Evolutionary conservation across 2,888 invertebrate genomes (phyloP).

Genomic region (Rhingia rostrata): DNA sequence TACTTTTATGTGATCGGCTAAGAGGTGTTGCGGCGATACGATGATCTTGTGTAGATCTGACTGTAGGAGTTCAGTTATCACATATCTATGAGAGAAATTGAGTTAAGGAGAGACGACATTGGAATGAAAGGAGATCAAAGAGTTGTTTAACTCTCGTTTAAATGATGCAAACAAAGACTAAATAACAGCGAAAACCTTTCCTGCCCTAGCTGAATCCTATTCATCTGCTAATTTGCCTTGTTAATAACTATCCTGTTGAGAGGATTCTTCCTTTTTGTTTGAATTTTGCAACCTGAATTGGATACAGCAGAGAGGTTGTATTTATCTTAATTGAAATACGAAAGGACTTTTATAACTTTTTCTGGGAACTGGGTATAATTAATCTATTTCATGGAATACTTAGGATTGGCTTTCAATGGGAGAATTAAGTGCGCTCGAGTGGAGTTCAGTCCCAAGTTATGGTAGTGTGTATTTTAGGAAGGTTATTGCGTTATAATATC

Average conservation of each 20-base stretch:
- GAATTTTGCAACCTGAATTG: neutral
- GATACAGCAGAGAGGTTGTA: conserved; percentile 3
- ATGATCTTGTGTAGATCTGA: conserved; percentile 99
- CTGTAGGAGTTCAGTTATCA: conserved; percentile 99
- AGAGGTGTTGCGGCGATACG: conserved; percentile 99
- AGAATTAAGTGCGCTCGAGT: neutral
- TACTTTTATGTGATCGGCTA: conserved; percentile 99
- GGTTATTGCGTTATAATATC: too few relatives aligned
- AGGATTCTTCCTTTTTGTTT: neutral
- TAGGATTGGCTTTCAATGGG: too few relatives aligned
- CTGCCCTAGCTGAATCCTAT: neutral
- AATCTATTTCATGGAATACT: neutral
- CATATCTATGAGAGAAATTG: conserved; percentile 88
- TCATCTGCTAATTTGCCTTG: neutral
- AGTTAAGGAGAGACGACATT: conserved; percentile 50
- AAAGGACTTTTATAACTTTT: conserved; percentile 16
- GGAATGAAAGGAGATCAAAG: neutral
- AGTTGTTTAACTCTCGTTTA: neutral
- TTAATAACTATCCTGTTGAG: neutral
- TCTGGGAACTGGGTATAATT: conserved; percentile 8
- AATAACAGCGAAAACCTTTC: neutral
- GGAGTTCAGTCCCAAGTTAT: neutral
- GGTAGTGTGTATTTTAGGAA: too few relatives aligned
- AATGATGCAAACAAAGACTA: neutral
- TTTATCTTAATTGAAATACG: conserved; percentile 33